A percentile compares a stretch with the other conserved stretches of the same genome.
Evolutionary conservation across 1,140 invertebrate genomes (phyloP).

Genomic region (Ladona fulva): DNA sequence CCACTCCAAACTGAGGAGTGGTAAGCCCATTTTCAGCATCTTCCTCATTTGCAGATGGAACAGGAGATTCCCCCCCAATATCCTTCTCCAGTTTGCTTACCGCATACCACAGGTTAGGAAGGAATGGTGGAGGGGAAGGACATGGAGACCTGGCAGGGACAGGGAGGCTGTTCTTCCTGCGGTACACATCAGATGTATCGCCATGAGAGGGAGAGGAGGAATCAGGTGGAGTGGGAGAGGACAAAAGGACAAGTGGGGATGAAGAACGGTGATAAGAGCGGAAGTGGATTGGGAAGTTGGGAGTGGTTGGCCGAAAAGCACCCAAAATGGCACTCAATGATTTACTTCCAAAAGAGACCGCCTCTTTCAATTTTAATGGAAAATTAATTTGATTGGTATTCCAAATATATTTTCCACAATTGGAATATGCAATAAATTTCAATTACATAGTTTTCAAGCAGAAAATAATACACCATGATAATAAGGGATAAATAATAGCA

Average conservation of each 20-base stretch:
- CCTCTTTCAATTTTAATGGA: no score
- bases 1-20: neutral
- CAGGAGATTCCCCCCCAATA: neutral
- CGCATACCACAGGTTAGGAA: slow-evolving; percentile 45
- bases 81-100: slow-evolving; percentile 42
- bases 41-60: neutral
- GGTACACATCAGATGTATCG: neutral
- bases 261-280: neutral
- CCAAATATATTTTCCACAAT: no score
- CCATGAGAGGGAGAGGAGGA: neutral
- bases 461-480: no score
- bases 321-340: neutral
- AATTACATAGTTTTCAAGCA: no score
- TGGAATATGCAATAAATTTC: no score
- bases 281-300: neutral
- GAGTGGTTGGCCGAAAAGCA: neutral
- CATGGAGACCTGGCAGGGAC: slow-evolving; percentile 24
- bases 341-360: neutral
- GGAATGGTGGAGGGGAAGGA: slow-evolving; percentile 40
- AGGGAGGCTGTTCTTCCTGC: neutral
- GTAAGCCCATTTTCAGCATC: neutral
- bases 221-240: neutral
- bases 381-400: no score
- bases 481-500: no score
- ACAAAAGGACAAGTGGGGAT: neutral